These are phyloP conservation scores for Nothocercus julius DNA, from an alignment of 2,113 vertebrate genomes.

Conservation along the genomic window DNA sequence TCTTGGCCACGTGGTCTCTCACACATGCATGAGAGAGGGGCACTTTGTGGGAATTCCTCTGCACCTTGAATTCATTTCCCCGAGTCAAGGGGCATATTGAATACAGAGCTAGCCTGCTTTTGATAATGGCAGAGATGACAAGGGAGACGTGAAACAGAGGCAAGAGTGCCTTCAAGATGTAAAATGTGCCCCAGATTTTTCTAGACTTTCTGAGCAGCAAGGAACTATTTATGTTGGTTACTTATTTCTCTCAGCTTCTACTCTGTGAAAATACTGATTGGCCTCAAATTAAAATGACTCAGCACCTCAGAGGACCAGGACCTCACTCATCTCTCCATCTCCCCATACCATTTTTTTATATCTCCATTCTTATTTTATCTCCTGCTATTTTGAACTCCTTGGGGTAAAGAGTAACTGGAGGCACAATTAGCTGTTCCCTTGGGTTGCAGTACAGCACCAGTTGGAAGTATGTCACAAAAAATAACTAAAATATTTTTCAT, in stretches of 20 bases:
- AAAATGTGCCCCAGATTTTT: not conserved
- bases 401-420: not conserved
- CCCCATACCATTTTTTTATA: not conserved
- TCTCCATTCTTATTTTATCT: slow-evolving; percentile 19
- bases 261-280: not conserved
- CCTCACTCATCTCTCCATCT: not conserved
- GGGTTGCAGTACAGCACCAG: not conserved
- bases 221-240: not conserved
- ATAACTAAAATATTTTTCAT: not conserved
- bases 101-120: not conserved
- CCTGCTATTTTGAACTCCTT: slow-evolving; percentile 12
- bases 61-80: not conserved
- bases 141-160: not conserved
- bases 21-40: rapidly evolving
- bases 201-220: not conserved
- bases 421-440: not conserved
- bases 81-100: not conserved
- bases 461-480: not conserved
- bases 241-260: not conserved
- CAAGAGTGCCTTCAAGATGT: not conserved
- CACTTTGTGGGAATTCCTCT: not conserved
- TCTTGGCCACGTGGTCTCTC: not conserved
- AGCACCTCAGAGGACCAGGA: not conserved
- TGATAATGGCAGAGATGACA: not conserved
- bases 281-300: not conserved